These are phyloP conservation scores for Otolemur garnettii DNA, from an alignment of 2,113 vertebrate genomes.

Conservation along the genomic window DNA sequence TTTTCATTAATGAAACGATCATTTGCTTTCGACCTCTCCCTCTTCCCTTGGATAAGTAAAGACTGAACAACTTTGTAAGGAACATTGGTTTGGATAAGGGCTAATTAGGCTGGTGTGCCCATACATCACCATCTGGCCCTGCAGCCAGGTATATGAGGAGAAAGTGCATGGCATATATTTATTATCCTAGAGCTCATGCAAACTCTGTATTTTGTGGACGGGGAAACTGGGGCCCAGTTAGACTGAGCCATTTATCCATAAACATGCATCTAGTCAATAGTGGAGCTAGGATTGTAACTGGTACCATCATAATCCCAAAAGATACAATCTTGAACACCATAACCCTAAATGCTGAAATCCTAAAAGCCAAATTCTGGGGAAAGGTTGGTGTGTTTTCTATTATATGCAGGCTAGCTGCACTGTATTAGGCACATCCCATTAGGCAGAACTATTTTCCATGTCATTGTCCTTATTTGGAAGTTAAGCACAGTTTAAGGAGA, in stretches of 20 bases:
- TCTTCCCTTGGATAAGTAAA: not conserved
- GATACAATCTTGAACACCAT: not conserved
- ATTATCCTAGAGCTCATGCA: not conserved
- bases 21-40: not conserved
- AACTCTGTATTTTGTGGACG: not conserved
- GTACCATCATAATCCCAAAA: not conserved
- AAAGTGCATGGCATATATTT: not conserved
- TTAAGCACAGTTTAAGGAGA: not conserved
- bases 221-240: not conserved
- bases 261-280: not conserved
- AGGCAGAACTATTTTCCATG: not conserved
- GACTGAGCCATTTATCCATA: not conserved
- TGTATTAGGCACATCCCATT: not conserved
- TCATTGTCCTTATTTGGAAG: not conserved
- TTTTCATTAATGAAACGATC: conserved; percentile 29
- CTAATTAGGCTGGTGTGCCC: not conserved
- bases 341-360: not conserved
- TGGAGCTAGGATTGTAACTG: not conserved
- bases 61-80: not conserved
- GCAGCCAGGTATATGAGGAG: not conserved
- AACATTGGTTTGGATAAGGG: not conserved
- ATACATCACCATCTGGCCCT: not conserved
- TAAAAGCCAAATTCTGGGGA: not conserved
- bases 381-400: not conserved
- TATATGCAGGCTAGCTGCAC: not conserved